Conservation (phyloP, 2,113 vertebrate species). For the Chionodraco myersi region DNA sequence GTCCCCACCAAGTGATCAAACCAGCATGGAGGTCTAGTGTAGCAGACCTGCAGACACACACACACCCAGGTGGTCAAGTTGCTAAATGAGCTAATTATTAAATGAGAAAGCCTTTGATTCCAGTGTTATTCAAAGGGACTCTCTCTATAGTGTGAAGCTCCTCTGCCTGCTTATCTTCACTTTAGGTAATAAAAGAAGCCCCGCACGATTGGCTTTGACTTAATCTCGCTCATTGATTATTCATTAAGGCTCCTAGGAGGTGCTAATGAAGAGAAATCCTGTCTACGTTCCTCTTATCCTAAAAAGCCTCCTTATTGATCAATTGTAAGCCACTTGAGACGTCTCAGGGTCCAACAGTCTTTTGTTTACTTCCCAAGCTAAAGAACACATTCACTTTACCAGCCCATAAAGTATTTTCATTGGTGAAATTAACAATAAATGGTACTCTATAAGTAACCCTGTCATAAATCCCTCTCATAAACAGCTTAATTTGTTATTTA, state of each 20-base stretch:
- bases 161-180: background rate
- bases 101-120: slow-evolving; percentile 6
- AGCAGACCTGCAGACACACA: background rate
- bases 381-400: background rate
- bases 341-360: background rate
- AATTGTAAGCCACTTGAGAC: background rate
- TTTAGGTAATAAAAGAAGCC: slow-evolving; percentile 6
- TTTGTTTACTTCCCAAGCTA: background rate
- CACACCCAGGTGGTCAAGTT: background rate
- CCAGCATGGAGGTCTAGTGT: slow-evolving; percentile 3
- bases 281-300: slow-evolving; percentile 4
- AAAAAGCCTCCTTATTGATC: background rate
- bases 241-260: slow-evolving; percentile 7
- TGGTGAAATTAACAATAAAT: background rate
- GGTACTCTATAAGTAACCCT: background rate
- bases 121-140: background rate
- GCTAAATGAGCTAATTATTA: background rate
- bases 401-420: background rate
- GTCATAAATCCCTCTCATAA: background rate
- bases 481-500: background rate
- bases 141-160: slow-evolving; percentile 1
- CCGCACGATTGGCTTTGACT: background rate
- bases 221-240: slow-evolving; percentile 26
- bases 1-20: background rate
- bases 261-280: slow-evolving; percentile 17